Evolutionary conservation across 2,888 invertebrate species (phyloP).

Genomic region (Papilio demoleus): DNA sequence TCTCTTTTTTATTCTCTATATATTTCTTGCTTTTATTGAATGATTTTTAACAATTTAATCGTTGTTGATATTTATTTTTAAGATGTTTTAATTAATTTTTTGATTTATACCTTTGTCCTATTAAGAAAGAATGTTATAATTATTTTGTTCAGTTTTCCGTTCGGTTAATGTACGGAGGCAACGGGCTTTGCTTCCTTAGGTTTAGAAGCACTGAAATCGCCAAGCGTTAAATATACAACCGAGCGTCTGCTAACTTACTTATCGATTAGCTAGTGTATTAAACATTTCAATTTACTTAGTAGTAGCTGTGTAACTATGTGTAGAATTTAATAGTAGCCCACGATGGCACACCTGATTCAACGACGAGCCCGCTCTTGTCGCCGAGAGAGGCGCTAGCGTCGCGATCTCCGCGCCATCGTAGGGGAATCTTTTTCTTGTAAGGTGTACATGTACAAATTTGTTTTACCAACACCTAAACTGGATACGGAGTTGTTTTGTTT

Average conservation of each 20-base stretch:
- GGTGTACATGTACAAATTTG: conserved; percentile 78
- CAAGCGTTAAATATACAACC: conserved; percentile 64
- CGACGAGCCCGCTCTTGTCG: conserved; percentile 21
- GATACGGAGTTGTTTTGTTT: conserved; percentile 67
- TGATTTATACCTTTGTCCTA: too few species aligned
- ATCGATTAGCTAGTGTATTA: conserved; percentile 69
- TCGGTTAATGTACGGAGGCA: conserved; percentile 20
- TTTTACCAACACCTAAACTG: conserved; percentile 67
- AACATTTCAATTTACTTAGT: conserved; percentile 73
- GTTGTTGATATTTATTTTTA: neutral
- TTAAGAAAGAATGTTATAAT: too few species aligned
- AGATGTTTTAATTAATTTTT: neutral
- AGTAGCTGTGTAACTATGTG: conserved; percentile 67
- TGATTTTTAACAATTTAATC: neutral
- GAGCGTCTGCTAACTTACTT: conserved; percentile 64
- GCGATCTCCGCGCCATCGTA: conserved; percentile 48
- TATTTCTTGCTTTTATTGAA: neutral
- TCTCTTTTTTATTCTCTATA: conserved; percentile 33
- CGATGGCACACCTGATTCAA: conserved; percentile 43
- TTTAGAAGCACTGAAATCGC: conserved; percentile 71
- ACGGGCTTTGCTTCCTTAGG: conserved; percentile 53
- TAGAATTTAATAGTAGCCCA: conserved; percentile 53
- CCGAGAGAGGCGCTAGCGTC: conserved; percentile 36
- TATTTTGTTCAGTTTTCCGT: conserved; percentile 39
- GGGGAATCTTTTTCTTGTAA: conserved; percentile 48